phyloP scores from a whole-genome alignment of 2,113 vertebrate genomes.

The Cochlearius cochlearius region DNA sequence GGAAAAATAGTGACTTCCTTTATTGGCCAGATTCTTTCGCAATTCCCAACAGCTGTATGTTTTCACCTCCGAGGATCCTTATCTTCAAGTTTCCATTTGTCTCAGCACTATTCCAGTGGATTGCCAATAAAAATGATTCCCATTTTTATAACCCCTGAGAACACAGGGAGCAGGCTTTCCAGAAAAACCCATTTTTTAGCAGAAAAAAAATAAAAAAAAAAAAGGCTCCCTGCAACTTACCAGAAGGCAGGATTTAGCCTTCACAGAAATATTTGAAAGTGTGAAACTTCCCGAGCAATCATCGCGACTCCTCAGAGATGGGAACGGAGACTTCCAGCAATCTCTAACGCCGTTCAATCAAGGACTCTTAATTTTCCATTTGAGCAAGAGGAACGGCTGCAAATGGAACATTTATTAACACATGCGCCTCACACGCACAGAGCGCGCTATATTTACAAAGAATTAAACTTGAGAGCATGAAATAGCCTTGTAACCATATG shows the following conservation, averaged over 20 bases:
- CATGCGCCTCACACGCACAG: slow-evolving; percentile 3
- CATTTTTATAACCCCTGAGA: slow-evolving; percentile 85
- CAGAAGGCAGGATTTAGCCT: slow-evolving; percentile 58
- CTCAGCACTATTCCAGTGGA: slow-evolving; percentile 81
- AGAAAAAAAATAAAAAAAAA: not conserved
- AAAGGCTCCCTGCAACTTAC: not conserved
- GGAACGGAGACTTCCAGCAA: slow-evolving; percentile 36
- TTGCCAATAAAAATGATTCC: slow-evolving; percentile 86
- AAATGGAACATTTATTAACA: slow-evolving; percentile 60
- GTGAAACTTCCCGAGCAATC: slow-evolving; percentile 54
- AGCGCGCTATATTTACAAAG: slow-evolving; percentile 64
- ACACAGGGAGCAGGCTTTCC: slow-evolving; percentile 61
- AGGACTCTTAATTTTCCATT: slow-evolving; percentile 62
- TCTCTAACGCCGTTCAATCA: slow-evolving; percentile 28
- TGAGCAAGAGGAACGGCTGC: slow-evolving; percentile 32
- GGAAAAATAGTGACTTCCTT: slow-evolving; percentile 99
- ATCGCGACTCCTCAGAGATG: not conserved
- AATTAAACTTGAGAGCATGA: slow-evolving; percentile 70
- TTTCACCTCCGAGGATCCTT: slow-evolving; percentile 84
- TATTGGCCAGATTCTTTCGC: slow-evolving; percentile 91
- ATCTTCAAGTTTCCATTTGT: slow-evolving; percentile 87
- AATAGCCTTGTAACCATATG: slow-evolving; percentile 59
- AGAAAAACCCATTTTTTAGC: slow-evolving; percentile 38
- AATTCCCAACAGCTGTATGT: slow-evolving; percentile 88
- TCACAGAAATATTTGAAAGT: slow-evolving; percentile 53